These are phyloP conservation scores for Sclerodermus sp. DNA, from an alignment of 2,888 invertebrate species.

Conservation along the genomic window DNA sequence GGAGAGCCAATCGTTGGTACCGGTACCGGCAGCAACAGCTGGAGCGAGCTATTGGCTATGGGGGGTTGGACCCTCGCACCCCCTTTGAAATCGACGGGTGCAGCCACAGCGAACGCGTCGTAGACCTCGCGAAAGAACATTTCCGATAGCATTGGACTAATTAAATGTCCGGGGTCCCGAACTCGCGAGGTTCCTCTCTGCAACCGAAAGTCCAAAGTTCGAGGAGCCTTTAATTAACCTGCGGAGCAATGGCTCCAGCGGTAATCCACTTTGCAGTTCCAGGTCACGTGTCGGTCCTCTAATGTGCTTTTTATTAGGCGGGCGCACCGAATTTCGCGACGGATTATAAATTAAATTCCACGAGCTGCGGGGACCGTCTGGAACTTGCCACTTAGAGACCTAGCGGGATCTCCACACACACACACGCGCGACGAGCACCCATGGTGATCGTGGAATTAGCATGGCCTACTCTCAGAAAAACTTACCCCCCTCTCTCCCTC, in stretches of 20 bases:
- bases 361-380: slow-evolving; percentile 2
- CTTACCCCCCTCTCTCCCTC: too few species aligned
- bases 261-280: slow-evolving; percentile 32
- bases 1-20: too few species aligned
- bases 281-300: slow-evolving; percentile 23
- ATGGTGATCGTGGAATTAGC: slow-evolving; percentile 15
- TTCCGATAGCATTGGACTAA: too few species aligned
- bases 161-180: too few species aligned
- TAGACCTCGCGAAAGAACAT: too few species aligned
- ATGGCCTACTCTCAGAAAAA: too few species aligned
- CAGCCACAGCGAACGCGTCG: too few species aligned
- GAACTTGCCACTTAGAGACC: slow-evolving; percentile 26
- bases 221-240: slow-evolving; percentile 35
- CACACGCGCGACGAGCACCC: slow-evolving; percentile 11
- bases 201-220: slow-evolving; percentile 32
- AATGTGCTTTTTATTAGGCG: slow-evolving; percentile 42
- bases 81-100: too few species aligned
- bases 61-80: too few species aligned
- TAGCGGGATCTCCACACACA: slow-evolving; percentile 17
- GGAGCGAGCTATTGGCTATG: too few species aligned
- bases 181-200: too few species aligned
- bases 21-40: too few species aligned
- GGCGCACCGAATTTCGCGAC: slow-evolving; percentile 24
- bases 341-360: slow-evolving; percentile 37
- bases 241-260: slow-evolving; percentile 16